Evolutionary conservation across 2,888 invertebrate genomes (phyloP), one percentile per base, ranked within the genome.

Genomic region (Apamea epomidion): DNA sequence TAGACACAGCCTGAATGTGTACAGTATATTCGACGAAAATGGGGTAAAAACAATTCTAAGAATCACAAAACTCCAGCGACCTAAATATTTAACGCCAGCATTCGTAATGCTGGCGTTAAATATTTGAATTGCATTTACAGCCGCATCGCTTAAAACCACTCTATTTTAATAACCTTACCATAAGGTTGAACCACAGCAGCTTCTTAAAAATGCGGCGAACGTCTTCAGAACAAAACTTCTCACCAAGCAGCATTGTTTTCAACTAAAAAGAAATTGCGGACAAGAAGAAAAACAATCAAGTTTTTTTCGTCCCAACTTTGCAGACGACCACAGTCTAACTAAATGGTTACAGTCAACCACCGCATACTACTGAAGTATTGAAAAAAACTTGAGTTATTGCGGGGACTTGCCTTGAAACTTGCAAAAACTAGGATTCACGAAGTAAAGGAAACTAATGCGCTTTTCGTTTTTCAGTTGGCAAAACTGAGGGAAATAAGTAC

Each of bases 311-410:
- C 54, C 60, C 48, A 86, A 86, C 86, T 86, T 83, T 64, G 65
- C 80, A 86, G 85, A 83, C 86, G 67, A 73, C 80, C 80, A 68
- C 80, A 68, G 69, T 64, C 64, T 74, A 76, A 78, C 77, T 83
- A 86, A 83, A 83, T 78, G 83, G 83, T 76, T 60, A 74, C 75
- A 78, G 83, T 80, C 85, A 85, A 71, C 83, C 77, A 82, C 85
- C 79, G 65, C 37, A 21, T 29, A 85, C 54, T 48, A 76, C 67
- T 21, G 62, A 54, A 68, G 68, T 81, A 82, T 82, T n/a, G 48
- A 65, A 21, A 84, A 68, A 67, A 80, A 74, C 76, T 85, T 79
- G 78, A 86, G 83, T 71, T 78, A 76, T 86, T 80, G 73, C 72
- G 14, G 18, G 54, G 65, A 58, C 65, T 77, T 74, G 68, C 60